phyloP scores from a whole-genome alignment of 2,888 invertebrate species.

The Lathronympha strigana region DNA sequence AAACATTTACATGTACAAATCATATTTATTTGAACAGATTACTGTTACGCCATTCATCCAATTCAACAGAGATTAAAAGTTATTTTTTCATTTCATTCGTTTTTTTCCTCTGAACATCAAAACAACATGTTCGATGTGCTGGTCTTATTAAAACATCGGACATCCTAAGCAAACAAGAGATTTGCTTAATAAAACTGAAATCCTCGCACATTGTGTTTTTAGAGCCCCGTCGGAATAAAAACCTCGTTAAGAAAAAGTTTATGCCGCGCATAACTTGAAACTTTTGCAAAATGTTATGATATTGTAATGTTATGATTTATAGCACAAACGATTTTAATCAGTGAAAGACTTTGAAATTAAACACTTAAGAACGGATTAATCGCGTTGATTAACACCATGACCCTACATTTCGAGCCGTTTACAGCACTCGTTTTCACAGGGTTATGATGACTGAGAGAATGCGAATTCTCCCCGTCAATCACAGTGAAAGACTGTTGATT shows the following conservation, averaged over 20 bases:
- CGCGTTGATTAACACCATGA: too few species aligned
- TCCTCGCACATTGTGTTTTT: constrained; percentile 33
- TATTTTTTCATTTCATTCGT: constrained; percentile 3
- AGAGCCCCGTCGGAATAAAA: constrained; percentile 27
- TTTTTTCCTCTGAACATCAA: constrained; percentile 32
- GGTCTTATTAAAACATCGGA: constrained; percentile 38
- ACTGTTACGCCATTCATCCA: constrained; percentile 10
- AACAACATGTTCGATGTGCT: constrained; percentile 35
- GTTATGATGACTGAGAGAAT: too few species aligned
- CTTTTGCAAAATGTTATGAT: background rate
- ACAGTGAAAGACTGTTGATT: too few species aligned
- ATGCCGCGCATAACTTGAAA: constrained; percentile 26
- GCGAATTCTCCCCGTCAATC: too few species aligned
- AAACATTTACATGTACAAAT: background rate
- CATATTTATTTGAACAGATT: constrained; percentile 15
- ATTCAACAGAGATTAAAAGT: constrained; percentile 12
- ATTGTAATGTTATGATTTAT: constrained; percentile 8
- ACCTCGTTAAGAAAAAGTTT: constrained; percentile 31
- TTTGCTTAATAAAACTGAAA: constrained; percentile 41
- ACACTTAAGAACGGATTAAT: too few species aligned
- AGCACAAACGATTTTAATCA: too few species aligned
- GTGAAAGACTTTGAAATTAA: too few species aligned
- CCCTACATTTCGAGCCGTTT: too few species aligned
- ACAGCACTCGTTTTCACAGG: too few species aligned
- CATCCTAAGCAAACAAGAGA: constrained; percentile 38